phyloP scores from a whole-genome alignment of 2,888 invertebrate species.

The Hemaris fuciformis region DNA sequence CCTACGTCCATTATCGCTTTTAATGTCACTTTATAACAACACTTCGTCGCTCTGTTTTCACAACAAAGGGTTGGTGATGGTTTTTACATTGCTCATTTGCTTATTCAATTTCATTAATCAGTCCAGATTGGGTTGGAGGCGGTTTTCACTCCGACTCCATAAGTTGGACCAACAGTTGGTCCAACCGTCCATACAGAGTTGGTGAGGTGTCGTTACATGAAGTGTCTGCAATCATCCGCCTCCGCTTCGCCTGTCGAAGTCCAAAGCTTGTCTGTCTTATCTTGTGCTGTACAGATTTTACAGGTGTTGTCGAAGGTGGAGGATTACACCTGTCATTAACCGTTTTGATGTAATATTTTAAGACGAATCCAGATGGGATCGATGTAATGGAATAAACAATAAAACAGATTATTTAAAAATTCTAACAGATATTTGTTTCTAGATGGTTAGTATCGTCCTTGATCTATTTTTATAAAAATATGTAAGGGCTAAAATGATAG shows the following conservation, averaged over 20 bases:
- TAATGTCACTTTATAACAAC: background rate
- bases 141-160: background rate
- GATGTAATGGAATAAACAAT: background rate
- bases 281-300: conserved; percentile 30
- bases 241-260: conserved; percentile 39
- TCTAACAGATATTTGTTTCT: background rate
- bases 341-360: conserved; percentile 12
- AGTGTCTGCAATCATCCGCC: conserved; percentile 29
- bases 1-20: background rate
- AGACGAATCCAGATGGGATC: background rate
- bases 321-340: conserved; percentile 25
- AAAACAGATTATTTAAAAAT: background rate
- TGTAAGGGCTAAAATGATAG: too few relatives aligned
- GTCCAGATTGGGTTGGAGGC: background rate
- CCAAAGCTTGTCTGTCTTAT: conserved; percentile 30
- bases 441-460: too few relatives aligned
- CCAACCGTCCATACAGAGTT: conserved; percentile 5
- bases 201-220: conserved; percentile 18
- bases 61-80: conserved; percentile 16
- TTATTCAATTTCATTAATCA: background rate
- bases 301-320: conserved; percentile 32
- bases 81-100: conserved; percentile 20
- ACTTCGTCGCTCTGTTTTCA: conserved; percentile 7
- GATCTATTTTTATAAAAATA: too few relatives aligned
- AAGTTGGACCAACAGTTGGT: background rate